Evolutionary conservation across 37 sponge, comb jelly and placozoan genomes (phyloP).

Genomic region (Axinella damicornis): DNA sequence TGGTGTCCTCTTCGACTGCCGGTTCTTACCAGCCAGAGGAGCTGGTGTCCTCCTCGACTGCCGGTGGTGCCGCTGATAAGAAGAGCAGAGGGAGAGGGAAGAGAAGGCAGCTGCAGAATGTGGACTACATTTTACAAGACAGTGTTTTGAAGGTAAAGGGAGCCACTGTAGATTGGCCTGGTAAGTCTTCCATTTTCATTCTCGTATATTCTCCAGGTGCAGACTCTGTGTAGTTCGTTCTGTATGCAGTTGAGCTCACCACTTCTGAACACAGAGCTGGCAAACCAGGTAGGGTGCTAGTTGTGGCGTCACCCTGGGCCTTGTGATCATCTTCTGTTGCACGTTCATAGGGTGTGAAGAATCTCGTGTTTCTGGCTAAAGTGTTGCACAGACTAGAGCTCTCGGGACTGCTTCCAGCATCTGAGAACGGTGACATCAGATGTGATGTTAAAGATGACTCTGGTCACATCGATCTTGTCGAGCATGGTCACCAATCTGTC

Average conservation of each 20-base stretch:
- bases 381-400: conserved; percentile 28
- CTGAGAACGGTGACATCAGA: too few species aligned
- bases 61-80: not conserved
- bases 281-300: conserved; percentile 70
- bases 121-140: conserved; percentile 21
- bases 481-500: too few species aligned
- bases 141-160: conserved; percentile 21
- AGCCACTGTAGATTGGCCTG: not conserved
- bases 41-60: conserved; percentile 7
- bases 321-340: not conserved
- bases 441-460: too few species aligned
- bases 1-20: conserved; percentile 8
- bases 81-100: conserved; percentile 13
- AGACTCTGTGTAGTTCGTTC: conserved; percentile 25
- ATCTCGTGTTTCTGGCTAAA: conserved; percentile 72
- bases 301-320: too few species aligned
- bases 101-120: not conserved
- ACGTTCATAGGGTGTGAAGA: conserved; percentile 74
- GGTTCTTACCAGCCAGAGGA: conserved; percentile 64
- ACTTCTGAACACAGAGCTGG: conserved; percentile 48
- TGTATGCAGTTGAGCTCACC: conserved; percentile 53
- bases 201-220: conserved; percentile 27
- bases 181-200: not conserved
- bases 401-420: too few species aligned
- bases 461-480: too few species aligned